Conservation (phyloP, 2,113 vertebrate species). For the Phyllostomus discolor region DNA sequence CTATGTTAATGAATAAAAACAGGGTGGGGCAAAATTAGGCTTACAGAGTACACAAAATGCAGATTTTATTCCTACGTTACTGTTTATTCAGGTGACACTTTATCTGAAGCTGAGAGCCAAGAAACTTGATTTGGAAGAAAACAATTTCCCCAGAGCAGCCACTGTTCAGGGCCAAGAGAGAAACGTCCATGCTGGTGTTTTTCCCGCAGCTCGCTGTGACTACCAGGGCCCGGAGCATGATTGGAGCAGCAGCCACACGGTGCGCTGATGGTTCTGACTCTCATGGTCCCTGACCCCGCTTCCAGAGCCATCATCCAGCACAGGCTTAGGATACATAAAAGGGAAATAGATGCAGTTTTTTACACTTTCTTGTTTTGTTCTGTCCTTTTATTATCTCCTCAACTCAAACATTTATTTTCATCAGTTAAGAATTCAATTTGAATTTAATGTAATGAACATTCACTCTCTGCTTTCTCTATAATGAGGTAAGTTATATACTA, state of each 20-base stretch:
- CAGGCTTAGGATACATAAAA: neutral
- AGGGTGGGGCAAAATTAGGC: neutral
- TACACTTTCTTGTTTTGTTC: neutral
- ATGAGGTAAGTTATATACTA: neutral
- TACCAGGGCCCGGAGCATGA: fast-evolving
- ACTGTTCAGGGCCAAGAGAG: neutral
- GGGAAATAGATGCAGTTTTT: neutral
- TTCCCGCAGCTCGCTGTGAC: neutral
- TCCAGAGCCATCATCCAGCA: neutral
- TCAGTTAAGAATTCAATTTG: neutral
- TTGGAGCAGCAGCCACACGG: fast-evolving
- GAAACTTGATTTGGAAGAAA: neutral
- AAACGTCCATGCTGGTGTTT: neutral
- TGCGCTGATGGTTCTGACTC: neutral
- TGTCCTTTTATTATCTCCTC: neutral
- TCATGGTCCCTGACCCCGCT: neutral
- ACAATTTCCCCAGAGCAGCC: neutral
- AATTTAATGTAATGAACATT: neutral
- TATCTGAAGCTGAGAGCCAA: neutral
- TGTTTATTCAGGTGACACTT: neutral
- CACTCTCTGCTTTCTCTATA: neutral
- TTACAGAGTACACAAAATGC: neutral
- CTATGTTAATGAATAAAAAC: neutral
- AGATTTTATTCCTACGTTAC: neutral
- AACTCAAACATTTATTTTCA: neutral